Evolutionary conservation across 2,888 invertebrate genomes (phyloP).

Genomic region (Laothoe populi): DNA sequence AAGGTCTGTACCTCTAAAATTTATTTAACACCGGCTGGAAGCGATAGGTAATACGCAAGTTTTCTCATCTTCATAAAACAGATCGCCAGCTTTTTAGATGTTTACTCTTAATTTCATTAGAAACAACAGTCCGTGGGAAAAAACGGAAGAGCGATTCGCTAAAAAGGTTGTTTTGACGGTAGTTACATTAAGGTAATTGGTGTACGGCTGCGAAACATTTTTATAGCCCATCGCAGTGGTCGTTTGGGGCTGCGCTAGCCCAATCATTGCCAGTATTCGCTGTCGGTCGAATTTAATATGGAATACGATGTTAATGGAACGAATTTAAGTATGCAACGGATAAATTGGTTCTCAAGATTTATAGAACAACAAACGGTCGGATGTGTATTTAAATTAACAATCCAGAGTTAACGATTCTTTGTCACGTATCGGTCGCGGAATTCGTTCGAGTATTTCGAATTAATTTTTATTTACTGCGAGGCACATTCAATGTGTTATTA

Average conservation of each 20-base stretch:
- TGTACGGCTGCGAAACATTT: constrained; percentile 77
- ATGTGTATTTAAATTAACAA: constrained; percentile 59
- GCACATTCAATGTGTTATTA: neutral
- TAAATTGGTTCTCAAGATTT: constrained; percentile 73
- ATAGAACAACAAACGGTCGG: constrained; percentile 63
- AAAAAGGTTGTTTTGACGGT: constrained; percentile 78
- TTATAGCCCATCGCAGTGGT: constrained; percentile 73
- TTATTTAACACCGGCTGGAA: constrained; percentile 63
- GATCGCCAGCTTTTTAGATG: constrained; percentile 51
- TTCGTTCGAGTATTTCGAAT: constrained; percentile 8
- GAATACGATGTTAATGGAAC: constrained; percentile 72
- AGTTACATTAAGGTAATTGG: constrained; percentile 82
- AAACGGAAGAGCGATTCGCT: constrained; percentile 66
- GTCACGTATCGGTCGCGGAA: constrained; percentile 32
- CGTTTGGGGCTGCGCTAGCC: constrained; percentile 70
- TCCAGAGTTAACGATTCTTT: constrained; percentile 51
- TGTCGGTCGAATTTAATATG: constrained; percentile 68
- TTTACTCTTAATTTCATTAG: constrained; percentile 75
- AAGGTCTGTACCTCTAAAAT: constrained; percentile 74
- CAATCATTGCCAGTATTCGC: constrained; percentile 75
- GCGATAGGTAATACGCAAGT: constrained; percentile 51
- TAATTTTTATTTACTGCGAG: constrained; percentile 14
- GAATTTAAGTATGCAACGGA: constrained; percentile 67
- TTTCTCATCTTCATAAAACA: constrained; percentile 67
- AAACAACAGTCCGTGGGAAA: constrained; percentile 65